Base-by-base conservation (phyloP, 1,140 invertebrate genomes). In the Pemphigus obesinymphae region DNA sequence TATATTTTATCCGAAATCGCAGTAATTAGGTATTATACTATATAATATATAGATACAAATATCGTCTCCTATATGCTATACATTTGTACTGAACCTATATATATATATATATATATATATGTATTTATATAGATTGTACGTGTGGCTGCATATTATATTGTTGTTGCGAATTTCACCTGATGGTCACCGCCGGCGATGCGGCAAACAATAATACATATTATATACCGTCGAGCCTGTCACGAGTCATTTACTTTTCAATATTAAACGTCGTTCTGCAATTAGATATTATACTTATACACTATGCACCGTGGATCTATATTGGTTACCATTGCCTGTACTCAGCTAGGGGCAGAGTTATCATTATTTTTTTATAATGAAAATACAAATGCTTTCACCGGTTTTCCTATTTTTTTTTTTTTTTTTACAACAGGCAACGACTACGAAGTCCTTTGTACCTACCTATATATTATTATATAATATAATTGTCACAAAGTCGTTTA, bases 211-310 rank as follows among this genome's bases (percentile, higher is more conserved):
- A 63, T 31, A 20, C 17, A 31, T 8, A 8, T 10, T 31, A 63
- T 63, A 6, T 23, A 5, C 63, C 2, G n/a, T 0, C 34, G 8
- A 43, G 5, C 10, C 31, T 37, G 66, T 68, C 20, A 68, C 66
- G 66, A 68, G 66, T 68, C 66, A 43, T 68, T 68, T 11, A 68
- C 34, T 68, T n/a, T 68, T 68, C n/a, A 37, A 68, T 11, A 45
- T 68, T 68, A 68, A 68, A 68, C 34, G 66, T 0, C 20, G 37
- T 43, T 13, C 66, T 7, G 7, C 5, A 70, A 45, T 70, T 43
- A 66, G 34, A 66, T 66, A 45, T 45, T 45, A 11, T 45, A 11
- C 10, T 2, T 4, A 11, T 7, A 4, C 43, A 45, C 43, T 45
- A 7, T 13, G 10, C 15, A 26, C 40, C 37, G 23, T 3, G 34